These are phyloP conservation scores for Trinorchestia longiramus DNA, from an alignment of 1,140 invertebrate species.

Conservation along the genomic window DNA sequence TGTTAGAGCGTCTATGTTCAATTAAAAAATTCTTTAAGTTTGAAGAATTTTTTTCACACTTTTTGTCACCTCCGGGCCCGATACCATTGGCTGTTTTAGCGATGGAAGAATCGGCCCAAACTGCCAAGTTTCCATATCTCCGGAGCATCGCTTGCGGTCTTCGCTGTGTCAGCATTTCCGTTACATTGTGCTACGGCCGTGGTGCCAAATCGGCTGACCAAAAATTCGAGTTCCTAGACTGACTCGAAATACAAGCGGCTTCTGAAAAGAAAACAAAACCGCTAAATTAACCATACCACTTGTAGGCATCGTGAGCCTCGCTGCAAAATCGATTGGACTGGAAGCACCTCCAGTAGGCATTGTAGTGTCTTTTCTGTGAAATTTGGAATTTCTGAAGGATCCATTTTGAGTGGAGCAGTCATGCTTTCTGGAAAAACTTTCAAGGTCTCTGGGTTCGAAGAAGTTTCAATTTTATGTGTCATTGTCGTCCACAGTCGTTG, in stretches of 20 bases:
- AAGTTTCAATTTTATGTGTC: background rate
- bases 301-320: background rate
- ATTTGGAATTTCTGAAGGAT: background rate
- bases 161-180: background rate
- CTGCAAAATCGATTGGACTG: background rate
- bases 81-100: background rate
- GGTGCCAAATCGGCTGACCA: background rate
- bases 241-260: background rate
- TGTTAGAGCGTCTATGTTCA: background rate
- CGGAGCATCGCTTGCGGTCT: background rate
- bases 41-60: background rate
- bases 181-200: background rate
- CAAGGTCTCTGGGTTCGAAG: background rate
- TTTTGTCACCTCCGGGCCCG: background rate
- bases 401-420: background rate
- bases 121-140: background rate
- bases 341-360: background rate
- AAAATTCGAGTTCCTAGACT: background rate
- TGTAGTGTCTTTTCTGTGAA: background rate
- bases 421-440: background rate
- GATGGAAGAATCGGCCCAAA: background rate
- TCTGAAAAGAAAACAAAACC: background rate
- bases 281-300: background rate
- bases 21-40: background rate
- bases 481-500: background rate